Conservation (phyloP, 64 coral and sea anemone genomes). For the Pachyseris speciosa region DNA sequence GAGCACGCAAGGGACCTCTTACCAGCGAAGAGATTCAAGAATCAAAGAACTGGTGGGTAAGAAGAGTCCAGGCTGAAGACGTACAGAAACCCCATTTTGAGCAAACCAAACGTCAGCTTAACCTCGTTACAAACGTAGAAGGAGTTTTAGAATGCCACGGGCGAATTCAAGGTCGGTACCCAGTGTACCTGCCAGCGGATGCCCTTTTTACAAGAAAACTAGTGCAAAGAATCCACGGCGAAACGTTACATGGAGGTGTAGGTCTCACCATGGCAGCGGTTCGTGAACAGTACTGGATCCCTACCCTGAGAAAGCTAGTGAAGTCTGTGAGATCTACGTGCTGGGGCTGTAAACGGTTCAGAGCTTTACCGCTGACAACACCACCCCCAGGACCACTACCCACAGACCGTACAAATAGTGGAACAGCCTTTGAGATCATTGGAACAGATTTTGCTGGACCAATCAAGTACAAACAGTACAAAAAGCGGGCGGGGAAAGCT, state of each 20-base stretch:
- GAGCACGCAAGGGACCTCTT: too few species aligned
- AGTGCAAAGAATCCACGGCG: not conserved
- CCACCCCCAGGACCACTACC: slow-evolving; percentile 26
- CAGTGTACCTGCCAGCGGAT: slow-evolving; percentile 12
- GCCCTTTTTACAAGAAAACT: slow-evolving; percentile 24
- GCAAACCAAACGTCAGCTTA: too few species aligned
- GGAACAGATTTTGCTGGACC: slow-evolving; percentile 31
- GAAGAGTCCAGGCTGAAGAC: slow-evolving; percentile 32
- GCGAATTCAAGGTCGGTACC: slow-evolving; percentile 35
- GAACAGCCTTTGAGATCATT: slow-evolving; percentile 12
- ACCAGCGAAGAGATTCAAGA: too few species aligned
- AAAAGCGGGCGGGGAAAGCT: not conserved
- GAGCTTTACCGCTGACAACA: not conserved
- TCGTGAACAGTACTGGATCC: slow-evolving; percentile 28
- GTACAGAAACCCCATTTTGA: too few species aligned
- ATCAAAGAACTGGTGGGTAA: too few species aligned
- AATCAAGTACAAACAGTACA: not conserved
- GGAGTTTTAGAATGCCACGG: slow-evolving; percentile 25
- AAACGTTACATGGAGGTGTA: slow-evolving; percentile 31
- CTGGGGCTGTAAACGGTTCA: slow-evolving; percentile 33
- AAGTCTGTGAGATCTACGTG: slow-evolving; percentile 3
- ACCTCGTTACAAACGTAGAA: slow-evolving; percentile 8
- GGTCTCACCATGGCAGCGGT: not conserved
- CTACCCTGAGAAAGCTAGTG: slow-evolving; percentile 27
- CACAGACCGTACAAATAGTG: not conserved